Percentiles rank a stretch among this genome's conserved stretches.
Conservation (phyloP, 1,140 invertebrate species). For the Drosophila lacteicornis region DNA sequence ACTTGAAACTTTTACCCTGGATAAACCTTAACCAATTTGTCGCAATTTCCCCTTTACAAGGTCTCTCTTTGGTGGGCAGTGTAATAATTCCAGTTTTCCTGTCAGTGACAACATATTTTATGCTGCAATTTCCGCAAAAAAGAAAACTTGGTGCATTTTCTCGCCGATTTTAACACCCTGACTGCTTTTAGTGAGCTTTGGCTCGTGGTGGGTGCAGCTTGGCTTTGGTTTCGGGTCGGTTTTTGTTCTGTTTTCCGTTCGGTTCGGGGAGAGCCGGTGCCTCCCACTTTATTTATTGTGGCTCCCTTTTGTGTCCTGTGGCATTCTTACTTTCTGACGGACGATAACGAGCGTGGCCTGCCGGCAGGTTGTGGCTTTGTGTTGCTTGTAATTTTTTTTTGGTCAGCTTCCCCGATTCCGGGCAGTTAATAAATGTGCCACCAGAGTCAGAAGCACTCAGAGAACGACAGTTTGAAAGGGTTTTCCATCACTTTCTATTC, state of each 20-base stretch:
- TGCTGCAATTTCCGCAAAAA: constrained; percentile 45
- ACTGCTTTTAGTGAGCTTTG: constrained; percentile 16
- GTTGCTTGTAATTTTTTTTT: constrained; percentile 44
- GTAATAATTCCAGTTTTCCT: constrained; percentile 55
- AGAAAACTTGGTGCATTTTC: constrained; percentile 24
- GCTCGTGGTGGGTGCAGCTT: background rate
- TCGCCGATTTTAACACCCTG: constrained; percentile 16
- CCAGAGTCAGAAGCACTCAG: constrained; percentile 35
- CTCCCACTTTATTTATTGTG: constrained; percentile 45
- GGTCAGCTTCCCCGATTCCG: constrained; percentile 32
- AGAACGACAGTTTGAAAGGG: constrained; percentile 56
- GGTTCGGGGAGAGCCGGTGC: background rate
- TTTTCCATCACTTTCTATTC: constrained; percentile 29
- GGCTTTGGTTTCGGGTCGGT: background rate
- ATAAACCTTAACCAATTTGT: constrained; percentile 39
- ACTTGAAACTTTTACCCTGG: constrained; percentile 1
- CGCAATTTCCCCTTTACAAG: constrained; percentile 13
- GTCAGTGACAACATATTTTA: constrained; percentile 51
- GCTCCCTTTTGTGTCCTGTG: constrained; percentile 43
- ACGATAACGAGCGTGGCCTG: constrained; percentile 55
- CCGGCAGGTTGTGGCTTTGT: constrained; percentile 35
- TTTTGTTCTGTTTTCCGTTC: no score
- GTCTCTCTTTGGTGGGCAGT: constrained; percentile 7
- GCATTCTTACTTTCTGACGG: constrained; percentile 47
- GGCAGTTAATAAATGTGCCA: constrained; percentile 69